These are phyloP conservation scores for Patella vulgata DNA, from an alignment of 1,140 invertebrate species.

Conservation along the genomic window DNA sequence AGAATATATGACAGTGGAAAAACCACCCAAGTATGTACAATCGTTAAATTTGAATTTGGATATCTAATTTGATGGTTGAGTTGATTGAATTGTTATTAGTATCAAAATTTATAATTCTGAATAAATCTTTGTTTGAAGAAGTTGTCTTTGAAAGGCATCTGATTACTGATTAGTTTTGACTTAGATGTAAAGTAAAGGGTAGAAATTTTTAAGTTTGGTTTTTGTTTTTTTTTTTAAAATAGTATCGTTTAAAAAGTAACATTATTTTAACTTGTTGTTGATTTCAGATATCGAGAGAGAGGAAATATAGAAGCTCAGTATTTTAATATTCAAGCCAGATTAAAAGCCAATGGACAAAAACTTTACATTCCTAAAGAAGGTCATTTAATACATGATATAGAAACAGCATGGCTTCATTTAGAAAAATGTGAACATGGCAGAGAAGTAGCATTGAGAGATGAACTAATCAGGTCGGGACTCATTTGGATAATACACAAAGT, in stretches of 20 bases:
- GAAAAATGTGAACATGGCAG: conserved; percentile 95
- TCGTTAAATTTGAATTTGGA: neutral
- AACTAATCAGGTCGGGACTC: conserved; percentile 78
- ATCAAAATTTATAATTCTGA: too few relatives aligned
- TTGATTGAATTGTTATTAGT: too few relatives aligned
- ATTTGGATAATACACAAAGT: too few relatives aligned
- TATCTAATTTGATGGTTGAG: neutral
- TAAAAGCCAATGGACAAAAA: conserved; percentile 92
- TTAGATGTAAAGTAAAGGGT: too few relatives aligned
- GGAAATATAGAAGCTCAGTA: conserved; percentile 97
- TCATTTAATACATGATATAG: conserved; percentile 84
- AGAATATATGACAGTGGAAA: conserved; percentile 95
- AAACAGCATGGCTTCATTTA: conserved; percentile 90
- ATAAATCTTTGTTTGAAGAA: too few relatives aligned
- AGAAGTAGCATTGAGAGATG: conserved; percentile 91
- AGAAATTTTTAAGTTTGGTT: too few relatives aligned
- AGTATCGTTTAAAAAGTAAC: too few relatives aligned
- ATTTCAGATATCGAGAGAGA: conserved; percentile 86
- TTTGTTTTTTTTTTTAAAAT: too few relatives aligned
- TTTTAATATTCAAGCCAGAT: conserved; percentile 95
- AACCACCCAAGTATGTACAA: conserved; percentile 88
- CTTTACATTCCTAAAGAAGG: conserved; percentile 91
- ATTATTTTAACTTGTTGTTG: too few relatives aligned
- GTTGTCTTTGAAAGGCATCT: too few relatives aligned
- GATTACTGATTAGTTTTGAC: too few relatives aligned